Conservation (phyloP, 2,797 vertebrate genomes). For the Lagocephalus sceleratus region DNA sequence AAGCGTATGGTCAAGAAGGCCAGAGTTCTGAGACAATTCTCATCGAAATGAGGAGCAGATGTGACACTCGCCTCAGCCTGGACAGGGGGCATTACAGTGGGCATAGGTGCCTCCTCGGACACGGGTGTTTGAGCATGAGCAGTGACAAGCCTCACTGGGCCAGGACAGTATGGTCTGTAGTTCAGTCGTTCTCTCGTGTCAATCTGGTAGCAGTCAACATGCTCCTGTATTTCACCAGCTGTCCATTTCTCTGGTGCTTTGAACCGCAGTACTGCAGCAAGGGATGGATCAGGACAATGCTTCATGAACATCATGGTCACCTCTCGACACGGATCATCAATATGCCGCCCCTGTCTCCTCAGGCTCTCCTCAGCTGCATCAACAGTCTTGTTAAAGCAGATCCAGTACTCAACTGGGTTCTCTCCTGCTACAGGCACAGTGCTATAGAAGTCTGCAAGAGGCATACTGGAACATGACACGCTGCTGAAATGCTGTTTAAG, state of each 20-base stretch:
- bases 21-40: not conserved
- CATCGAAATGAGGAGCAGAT: not conserved
- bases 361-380: not conserved
- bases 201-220: constrained; percentile 8
- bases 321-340: constrained; percentile 6
- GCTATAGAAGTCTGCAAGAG: not conserved
- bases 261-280: constrained; percentile 13
- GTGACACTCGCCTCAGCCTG: not conserved
- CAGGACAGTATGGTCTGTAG: not conserved
- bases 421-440: not conserved
- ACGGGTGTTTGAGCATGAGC: not conserved
- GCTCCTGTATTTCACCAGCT: constrained; percentile 32
- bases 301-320: constrained; percentile 37
- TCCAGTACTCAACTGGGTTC: not conserved
- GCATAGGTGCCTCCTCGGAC: not conserved
- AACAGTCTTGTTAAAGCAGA: not conserved
- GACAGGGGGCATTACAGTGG: not conserved
- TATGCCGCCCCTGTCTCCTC: not conserved
- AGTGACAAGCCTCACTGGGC: not conserved
- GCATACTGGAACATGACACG: not conserved
- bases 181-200: constrained; percentile 6
- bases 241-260: constrained; percentile 14
- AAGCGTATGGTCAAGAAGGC: constrained; percentile 9
- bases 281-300: constrained; percentile 26
- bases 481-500: not conserved